Percentiles rank a stretch among this genome's conserved stretches.
phyloP scores from a whole-genome alignment of 2,797 vertebrate species.

The Phataginus tricuspis region DNA sequence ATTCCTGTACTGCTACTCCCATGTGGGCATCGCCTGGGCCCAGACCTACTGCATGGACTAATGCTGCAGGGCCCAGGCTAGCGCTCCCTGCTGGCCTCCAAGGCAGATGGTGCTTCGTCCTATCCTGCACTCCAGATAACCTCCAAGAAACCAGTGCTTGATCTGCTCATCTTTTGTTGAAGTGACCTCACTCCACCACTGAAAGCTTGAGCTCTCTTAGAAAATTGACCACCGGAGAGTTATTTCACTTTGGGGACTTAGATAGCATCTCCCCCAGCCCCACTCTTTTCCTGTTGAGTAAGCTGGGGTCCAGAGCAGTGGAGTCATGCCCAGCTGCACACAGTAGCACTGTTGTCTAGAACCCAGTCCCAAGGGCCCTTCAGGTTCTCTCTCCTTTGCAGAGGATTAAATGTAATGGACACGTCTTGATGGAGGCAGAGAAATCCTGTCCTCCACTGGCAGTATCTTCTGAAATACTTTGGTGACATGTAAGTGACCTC shows the following conservation, averaged over 20 bases:
- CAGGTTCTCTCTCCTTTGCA: background rate
- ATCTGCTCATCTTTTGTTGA: background rate
- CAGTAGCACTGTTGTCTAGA: background rate
- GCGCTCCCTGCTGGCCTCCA: background rate
- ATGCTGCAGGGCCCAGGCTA: background rate
- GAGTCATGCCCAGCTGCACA: background rate
- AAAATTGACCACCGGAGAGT: background rate
- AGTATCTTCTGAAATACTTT: slow-evolving; percentile 8
- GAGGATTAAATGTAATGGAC: background rate
- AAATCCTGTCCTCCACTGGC: background rate
- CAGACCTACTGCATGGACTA: slow-evolving; percentile 14
- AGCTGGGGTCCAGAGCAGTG: background rate
- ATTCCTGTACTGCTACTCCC: slow-evolving; percentile 88
- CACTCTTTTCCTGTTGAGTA: background rate
- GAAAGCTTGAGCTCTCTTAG: background rate
- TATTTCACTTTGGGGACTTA: background rate
- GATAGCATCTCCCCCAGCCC: background rate
- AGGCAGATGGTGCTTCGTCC: background rate
- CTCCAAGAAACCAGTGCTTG: background rate
- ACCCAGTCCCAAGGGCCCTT: background rate
- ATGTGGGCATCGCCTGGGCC: slow-evolving; percentile 89
- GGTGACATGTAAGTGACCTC: background rate
- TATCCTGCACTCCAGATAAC: background rate
- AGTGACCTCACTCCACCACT: background rate
- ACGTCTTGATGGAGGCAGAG: background rate